A percentile compares a stretch with the other conserved stretches of the same genome.
phyloP scores from a whole-genome alignment of 2,113 vertebrate genomes.

The sheep (Ovis aries) region DNA sequence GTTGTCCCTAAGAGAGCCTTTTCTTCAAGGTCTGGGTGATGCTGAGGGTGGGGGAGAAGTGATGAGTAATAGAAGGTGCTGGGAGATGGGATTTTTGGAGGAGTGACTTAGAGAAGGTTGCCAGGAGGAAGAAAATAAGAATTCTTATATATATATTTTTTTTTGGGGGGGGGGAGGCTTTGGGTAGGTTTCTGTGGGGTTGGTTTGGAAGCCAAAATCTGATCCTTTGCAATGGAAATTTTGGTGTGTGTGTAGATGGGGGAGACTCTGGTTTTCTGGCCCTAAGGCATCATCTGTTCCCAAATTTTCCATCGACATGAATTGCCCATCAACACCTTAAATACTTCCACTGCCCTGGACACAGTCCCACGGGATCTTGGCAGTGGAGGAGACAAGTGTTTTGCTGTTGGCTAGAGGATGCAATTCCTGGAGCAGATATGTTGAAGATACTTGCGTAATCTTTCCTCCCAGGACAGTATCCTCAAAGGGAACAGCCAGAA shows the following conservation, averaged over 20 bases:
- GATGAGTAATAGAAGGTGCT: not conserved
- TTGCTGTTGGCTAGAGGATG: not conserved
- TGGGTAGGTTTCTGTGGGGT: not conserved
- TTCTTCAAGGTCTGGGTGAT: not conserved
- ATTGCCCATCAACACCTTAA: not conserved
- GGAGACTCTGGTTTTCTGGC: not conserved
- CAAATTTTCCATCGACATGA: not conserved
- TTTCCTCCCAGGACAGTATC: not conserved
- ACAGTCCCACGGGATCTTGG: rapidly evolving
- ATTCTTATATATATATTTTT: not conserved
- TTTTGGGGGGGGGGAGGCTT: not conserved
- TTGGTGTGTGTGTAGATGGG: not conserved
- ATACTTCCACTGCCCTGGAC: too few species aligned
- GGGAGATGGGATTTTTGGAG: not conserved
- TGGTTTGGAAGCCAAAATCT: not conserved
- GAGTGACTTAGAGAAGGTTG: not conserved
- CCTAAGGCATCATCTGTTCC: not conserved
- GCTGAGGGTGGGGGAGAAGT: too few species aligned
- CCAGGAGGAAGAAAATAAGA: not conserved
- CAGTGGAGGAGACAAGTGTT: not conserved
- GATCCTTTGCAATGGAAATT: not conserved
- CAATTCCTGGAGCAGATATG: not conserved
- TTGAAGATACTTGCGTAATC: not conserved
- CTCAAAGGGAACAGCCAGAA: not conserved
- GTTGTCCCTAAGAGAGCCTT: not conserved